Percentiles rank a stretch among this genome's conserved stretches.
Evolutionary conservation across 2,888 invertebrate species (phyloP).

Genomic region (Ramazzottius varieornatus): DNA sequence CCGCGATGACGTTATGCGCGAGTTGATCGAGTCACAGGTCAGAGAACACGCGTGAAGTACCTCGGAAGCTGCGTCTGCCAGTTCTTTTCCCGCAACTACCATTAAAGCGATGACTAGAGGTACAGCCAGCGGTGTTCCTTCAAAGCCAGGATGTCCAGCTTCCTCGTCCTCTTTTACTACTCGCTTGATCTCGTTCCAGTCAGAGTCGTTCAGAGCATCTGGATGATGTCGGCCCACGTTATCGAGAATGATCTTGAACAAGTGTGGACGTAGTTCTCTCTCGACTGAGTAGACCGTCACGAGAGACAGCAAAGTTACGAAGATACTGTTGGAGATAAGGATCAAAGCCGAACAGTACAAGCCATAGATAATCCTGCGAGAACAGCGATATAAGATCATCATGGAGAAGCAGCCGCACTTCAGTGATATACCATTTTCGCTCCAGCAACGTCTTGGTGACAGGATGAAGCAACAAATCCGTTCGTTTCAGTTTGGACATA

Average conservation of each 20-base stretch:
- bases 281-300: background rate
- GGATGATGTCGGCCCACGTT: background rate
- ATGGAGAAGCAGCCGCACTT: too few relatives aligned
- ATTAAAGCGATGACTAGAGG: background rate
- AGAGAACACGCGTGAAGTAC: too few relatives aligned
- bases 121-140: background rate
- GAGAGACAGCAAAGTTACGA: background rate
- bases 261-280: background rate
- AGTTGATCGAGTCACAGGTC: too few relatives aligned
- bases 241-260: background rate
- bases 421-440: background rate
- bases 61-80: background rate
- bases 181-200: background rate
- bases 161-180: background rate
- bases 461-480: background rate
- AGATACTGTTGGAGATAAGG: background rate
- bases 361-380: background rate
- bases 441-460: background rate
- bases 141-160: background rate
- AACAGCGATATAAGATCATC: too few relatives aligned
- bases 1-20: too few relatives aligned
- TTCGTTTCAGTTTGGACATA: background rate
- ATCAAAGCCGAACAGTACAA: background rate
- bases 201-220: background rate
- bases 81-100: background rate